phyloP scores from a whole-genome alignment of 2,797 vertebrate genomes.

The Microctenopoma stevenorrisi region DNA sequence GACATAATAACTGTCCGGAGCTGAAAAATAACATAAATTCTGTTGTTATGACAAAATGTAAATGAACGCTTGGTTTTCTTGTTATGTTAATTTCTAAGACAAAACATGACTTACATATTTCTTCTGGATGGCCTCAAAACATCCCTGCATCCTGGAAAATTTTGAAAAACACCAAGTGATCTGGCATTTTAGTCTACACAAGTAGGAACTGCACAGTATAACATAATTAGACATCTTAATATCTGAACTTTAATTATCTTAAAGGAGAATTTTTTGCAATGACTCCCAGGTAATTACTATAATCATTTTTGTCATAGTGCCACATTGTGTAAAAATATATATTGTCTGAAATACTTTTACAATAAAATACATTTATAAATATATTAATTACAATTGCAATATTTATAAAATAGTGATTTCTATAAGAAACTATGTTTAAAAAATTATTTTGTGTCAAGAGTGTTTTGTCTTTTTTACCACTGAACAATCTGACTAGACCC shows the following conservation, averaged over 20 bases:
- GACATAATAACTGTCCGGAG: slow-evolving; percentile 90
- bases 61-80: background rate
- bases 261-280: background rate
- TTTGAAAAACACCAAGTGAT: slow-evolving; percentile 28
- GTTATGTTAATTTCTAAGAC: background rate
- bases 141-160: slow-evolving; percentile 91
- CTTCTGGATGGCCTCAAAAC: slow-evolving; percentile 95
- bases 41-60: slow-evolving; percentile 19
- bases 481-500: slow-evolving; percentile 91
- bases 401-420: background rate
- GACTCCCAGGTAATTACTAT: background rate
- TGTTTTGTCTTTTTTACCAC: slow-evolving; percentile 81
- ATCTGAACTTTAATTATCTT: background rate
- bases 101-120: slow-evolving; percentile 91
- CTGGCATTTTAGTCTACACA: background rate
- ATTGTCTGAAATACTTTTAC: background rate
- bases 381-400: background rate
- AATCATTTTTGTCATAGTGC: background rate
- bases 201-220: no score
- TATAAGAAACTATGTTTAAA: background rate
- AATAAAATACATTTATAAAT: background rate
- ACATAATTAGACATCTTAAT: background rate
- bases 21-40: slow-evolving; percentile 71
- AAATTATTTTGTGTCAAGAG: background rate
- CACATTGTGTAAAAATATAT: background rate